Conservation (phyloP, 2,113 vertebrate species). For the Anguilla rostrata region DNA sequence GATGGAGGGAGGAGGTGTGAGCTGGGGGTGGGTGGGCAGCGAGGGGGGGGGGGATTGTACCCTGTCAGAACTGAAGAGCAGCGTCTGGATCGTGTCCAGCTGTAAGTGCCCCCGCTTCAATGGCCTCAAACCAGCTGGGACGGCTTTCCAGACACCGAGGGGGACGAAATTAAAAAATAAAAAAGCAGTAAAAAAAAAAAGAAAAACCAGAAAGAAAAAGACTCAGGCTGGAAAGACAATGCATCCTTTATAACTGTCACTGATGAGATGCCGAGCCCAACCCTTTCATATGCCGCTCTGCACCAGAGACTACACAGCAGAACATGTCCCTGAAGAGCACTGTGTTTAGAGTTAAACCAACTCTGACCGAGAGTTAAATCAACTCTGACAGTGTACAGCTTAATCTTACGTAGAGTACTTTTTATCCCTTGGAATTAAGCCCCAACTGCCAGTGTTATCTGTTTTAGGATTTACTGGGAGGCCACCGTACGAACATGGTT, state of each 20-base stretch:
- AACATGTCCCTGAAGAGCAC: too few relatives aligned
- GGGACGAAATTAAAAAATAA: too few relatives aligned
- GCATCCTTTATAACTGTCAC: conserved; percentile 63
- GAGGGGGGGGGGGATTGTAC: conserved; percentile 18
- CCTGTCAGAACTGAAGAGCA: conserved; percentile 69
- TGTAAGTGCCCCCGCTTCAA: conserved; percentile 69
- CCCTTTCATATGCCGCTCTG: conserved; percentile 17
- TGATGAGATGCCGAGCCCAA: conserved; percentile 47
- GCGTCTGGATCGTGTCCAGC: conserved; percentile 65
- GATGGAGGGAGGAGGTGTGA: background rate
- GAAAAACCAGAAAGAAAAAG: conserved; percentile 41
- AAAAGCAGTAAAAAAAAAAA: conserved; percentile 31
- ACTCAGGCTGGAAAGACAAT: conserved; percentile 62
- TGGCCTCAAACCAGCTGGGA: conserved; percentile 62
- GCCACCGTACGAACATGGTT: too few relatives aligned
- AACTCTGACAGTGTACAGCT: too few relatives aligned
- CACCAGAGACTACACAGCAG: too few relatives aligned
- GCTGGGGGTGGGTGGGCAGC: conserved; percentile 40
- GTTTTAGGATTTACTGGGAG: too few relatives aligned
- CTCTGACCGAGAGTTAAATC: too few relatives aligned
- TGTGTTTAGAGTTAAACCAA: too few relatives aligned
- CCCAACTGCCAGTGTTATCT: too few relatives aligned
- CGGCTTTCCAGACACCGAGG: conserved; percentile 40
- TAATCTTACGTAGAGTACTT: too few relatives aligned
- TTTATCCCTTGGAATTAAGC: too few relatives aligned